Conservation (phyloP, 2,888 invertebrate species). For the Lasioglossum calceatum region DNA sequence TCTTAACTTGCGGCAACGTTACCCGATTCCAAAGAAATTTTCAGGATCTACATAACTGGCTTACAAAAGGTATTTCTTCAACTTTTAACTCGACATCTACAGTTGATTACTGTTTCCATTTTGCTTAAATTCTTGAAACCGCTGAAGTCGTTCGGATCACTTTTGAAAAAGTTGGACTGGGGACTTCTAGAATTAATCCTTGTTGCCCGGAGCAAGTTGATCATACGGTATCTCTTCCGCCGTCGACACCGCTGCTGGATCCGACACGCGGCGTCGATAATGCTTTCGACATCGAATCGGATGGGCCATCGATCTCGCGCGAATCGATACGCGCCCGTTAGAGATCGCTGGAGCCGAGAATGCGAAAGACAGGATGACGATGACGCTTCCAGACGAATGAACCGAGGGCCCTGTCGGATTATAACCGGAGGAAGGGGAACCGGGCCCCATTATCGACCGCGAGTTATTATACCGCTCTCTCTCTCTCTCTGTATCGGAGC, state of each 20-base stretch:
- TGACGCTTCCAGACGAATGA: not conserved
- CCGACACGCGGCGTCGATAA: constrained; percentile 43
- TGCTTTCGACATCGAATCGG: constrained; percentile 36
- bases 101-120: no score
- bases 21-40: no score
- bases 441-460: constrained; percentile 26
- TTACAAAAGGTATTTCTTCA: no score
- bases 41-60: no score
- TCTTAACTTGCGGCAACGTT: no score
- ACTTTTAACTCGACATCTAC: no score
- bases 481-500: not conserved
- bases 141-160: no score
- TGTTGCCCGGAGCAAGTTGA: not conserved
- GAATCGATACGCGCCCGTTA: not conserved
- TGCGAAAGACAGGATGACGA: not conserved
- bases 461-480: constrained; percentile 33
- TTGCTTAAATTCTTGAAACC: no score
- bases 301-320: constrained; percentile 26
- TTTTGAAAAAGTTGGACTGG: no score
- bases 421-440: not conserved
- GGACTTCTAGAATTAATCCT: no score
- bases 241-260: constrained; percentile 44
- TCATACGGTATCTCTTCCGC: constrained; percentile 21
- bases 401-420: not conserved
- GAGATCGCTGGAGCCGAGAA: not conserved